phyloP scores from a whole-genome alignment of 2,113 vertebrate genomes.

The Bungarus multicinctus region DNA sequence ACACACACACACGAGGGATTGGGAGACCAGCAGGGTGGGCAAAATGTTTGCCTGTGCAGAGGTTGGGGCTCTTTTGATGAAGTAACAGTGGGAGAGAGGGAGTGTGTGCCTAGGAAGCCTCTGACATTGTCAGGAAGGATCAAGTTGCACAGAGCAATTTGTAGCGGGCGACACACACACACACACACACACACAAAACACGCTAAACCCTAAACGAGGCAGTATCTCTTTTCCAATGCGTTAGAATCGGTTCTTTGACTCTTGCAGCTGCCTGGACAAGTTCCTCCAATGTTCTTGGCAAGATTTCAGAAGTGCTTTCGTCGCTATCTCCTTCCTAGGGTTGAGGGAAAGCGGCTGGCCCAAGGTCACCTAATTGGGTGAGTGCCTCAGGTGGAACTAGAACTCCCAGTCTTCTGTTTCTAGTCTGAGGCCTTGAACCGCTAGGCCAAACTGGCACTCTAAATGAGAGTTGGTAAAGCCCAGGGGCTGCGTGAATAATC shows the following conservation, averaged over 20 bases:
- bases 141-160: background rate
- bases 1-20: background rate
- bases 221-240: background rate
- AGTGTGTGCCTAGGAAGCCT: background rate
- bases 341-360: background rate
- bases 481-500: background rate
- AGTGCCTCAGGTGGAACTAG: background rate
- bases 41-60: background rate
- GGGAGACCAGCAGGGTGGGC: background rate
- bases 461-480: background rate
- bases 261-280: background rate
- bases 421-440: background rate
- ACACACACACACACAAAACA: background rate
- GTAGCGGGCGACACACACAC: background rate
- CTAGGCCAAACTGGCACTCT: background rate
- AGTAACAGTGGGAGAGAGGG: background rate
- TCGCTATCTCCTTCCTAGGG: background rate
- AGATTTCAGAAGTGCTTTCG: background rate
- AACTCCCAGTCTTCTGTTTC: background rate
- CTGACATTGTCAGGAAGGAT: background rate
- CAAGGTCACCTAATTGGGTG: background rate
- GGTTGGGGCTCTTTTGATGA: accelerated
- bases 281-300: background rate
- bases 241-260: background rate
- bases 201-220: background rate